Percentiles rank a stretch among this genome's conserved stretches.
Conservation (phyloP, 2,113 vertebrate genomes). For the Neopipo cinnamomea region DNA sequence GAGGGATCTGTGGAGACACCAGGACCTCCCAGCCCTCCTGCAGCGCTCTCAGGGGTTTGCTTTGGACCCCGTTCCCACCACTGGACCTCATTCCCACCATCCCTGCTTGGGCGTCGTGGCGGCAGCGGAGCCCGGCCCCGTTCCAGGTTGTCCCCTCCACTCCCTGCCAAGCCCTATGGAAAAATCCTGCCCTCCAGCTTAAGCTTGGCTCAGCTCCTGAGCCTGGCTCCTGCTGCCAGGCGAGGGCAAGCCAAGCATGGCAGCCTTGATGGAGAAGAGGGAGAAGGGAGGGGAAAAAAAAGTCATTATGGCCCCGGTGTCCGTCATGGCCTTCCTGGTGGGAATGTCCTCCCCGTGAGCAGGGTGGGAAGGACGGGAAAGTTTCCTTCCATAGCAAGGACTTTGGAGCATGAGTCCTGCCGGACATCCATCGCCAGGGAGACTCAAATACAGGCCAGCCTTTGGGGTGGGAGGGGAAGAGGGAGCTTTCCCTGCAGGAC, state of each 20-base stretch:
- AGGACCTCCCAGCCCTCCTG: not conserved
- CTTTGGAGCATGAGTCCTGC: not conserved
- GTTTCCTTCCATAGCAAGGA: not conserved
- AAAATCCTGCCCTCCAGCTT: not conserved
- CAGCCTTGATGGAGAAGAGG: not conserved
- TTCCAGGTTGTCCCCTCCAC: accelerated
- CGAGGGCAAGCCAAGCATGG: not conserved
- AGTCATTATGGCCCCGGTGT: not conserved
- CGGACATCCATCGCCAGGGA: not conserved
- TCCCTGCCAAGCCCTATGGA: not conserved
- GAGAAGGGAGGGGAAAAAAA: not conserved
- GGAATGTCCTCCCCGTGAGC: not conserved
- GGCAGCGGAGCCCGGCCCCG: accelerated
- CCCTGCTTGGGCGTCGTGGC: not conserved
- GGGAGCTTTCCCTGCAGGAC: not conserved
- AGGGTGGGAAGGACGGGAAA: not conserved
- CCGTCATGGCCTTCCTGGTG: accelerated
- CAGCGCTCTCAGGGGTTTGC: not conserved
- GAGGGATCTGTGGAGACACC: not conserved
- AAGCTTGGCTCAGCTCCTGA: not conserved
- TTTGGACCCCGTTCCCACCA: not conserved
- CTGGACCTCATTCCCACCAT: not conserved
- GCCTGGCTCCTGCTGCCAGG: not conserved
- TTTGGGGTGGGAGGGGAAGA: not conserved
- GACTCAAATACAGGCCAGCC: not conserved